phyloP scores from a whole-genome alignment of 1,140 invertebrate genomes.

The Caenorhabditis remanei region DNA sequence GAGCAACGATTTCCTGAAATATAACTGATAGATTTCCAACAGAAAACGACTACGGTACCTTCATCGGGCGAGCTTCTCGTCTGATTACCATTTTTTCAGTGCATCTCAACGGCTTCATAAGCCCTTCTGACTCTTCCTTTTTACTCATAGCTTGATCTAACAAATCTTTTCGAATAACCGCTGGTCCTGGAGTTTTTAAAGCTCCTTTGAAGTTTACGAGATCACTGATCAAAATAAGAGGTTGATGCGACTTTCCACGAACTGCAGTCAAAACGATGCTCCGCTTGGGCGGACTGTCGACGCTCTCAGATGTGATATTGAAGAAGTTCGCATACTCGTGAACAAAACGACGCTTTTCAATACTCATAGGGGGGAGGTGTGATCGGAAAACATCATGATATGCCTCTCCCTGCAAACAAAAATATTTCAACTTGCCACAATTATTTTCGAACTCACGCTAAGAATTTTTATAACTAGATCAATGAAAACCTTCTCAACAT shows the following conservation, averaged over 20 bases:
- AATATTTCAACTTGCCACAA: not conserved
- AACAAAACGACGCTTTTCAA: slow-evolving; percentile 89
- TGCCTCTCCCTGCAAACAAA: slow-evolving; percentile 15
- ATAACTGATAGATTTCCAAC: not conserved
- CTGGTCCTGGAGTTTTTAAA: slow-evolving; percentile 45
- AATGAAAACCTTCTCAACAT: slow-evolving; percentile 87
- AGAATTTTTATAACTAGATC: slow-evolving; percentile 84
- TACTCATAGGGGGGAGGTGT: slow-evolving; percentile 92
- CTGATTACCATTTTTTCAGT: slow-evolving; percentile 37
- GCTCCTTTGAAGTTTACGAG: slow-evolving; percentile 57
- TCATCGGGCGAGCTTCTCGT: slow-evolving; percentile 22
- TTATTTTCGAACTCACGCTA: slow-evolving; percentile 83
- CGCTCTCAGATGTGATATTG: slow-evolving; percentile 90
- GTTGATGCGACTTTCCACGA: slow-evolving; percentile 30
- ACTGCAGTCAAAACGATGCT: slow-evolving; percentile 92
- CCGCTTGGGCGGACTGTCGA: slow-evolving; percentile 92
- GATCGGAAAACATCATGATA: slow-evolving; percentile 20
- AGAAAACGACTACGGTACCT: not conserved
- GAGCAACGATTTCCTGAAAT: slow-evolving; percentile 13
- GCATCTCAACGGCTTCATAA: slow-evolving; percentile 49
- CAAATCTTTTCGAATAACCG: slow-evolving; percentile 15
- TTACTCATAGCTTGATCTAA: slow-evolving; percentile 42
- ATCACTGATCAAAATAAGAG: slow-evolving; percentile 53
- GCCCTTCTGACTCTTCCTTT: slow-evolving; percentile 42
- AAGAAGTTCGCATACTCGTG: slow-evolving; percentile 95